phyloP scores from a whole-genome alignment of 2,797 vertebrate genomes.

The Sus cebifrons region DNA sequence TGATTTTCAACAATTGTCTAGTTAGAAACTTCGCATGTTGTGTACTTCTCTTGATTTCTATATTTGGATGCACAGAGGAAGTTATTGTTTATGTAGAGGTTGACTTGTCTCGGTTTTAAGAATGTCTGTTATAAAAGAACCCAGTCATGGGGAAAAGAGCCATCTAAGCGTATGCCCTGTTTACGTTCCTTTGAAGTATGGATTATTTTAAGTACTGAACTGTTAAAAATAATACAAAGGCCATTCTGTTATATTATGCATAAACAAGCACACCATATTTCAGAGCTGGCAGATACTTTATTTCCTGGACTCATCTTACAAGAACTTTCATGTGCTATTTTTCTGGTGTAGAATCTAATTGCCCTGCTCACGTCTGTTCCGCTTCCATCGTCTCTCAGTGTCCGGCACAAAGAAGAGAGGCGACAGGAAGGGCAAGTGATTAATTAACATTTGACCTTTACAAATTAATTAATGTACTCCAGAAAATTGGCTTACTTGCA shows the following conservation, averaged over 20 bases:
- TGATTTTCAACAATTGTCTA: conserved; percentile 74
- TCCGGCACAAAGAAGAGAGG: conserved; percentile 81
- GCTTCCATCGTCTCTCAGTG: conserved; percentile 81
- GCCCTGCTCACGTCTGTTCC: conserved; percentile 84
- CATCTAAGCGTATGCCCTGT: conserved; percentile 71
- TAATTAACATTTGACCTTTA: conserved; percentile 75
- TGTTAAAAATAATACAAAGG: conserved; percentile 82
- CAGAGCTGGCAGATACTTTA: conserved; percentile 83
- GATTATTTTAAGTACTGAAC: conserved; percentile 82
- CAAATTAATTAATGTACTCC: conserved; percentile 64
- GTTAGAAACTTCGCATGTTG: conserved; percentile 41
- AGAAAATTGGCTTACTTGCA: conserved; percentile 65
- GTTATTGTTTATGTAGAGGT: conserved; percentile 79
- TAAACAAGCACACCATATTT: conserved; percentile 81
- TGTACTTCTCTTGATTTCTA: conserved; percentile 60
- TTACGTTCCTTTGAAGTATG: conserved; percentile 82
- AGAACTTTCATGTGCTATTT: conserved; percentile 62
- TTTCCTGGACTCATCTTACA: conserved; percentile 84
- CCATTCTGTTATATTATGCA: conserved; percentile 74
- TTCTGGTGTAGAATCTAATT: conserved; percentile 80
- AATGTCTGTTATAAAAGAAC: conserved; percentile 74
- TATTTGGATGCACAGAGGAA: conserved; percentile 78
- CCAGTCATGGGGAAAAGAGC: conserved; percentile 77
- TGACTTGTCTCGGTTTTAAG: conserved; percentile 74
- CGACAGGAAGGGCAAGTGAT: conserved; percentile 85